Conservation (phyloP, 2,888 invertebrate genomes). For the Volucella zonaria region DNA sequence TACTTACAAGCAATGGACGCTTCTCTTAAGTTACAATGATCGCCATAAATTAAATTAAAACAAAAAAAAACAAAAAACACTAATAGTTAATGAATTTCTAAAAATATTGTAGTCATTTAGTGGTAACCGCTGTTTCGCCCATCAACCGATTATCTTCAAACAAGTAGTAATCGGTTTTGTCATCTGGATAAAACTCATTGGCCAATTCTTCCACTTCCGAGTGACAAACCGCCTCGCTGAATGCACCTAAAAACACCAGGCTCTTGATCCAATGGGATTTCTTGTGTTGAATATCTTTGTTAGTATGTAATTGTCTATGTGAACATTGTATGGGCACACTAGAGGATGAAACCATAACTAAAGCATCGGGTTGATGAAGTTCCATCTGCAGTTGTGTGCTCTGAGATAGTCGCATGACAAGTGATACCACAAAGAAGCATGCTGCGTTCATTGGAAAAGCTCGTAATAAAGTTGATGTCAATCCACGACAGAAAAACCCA, state of each 20-base stretch:
- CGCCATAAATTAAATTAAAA: slow-evolving; percentile 38
- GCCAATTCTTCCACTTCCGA: slow-evolving; percentile 78
- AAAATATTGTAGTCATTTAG: slow-evolving; percentile 22
- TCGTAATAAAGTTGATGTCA: slow-evolving; percentile 90
- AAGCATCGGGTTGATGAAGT: slow-evolving; percentile 50
- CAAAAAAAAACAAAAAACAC: slow-evolving; percentile 21
- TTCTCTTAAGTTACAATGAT: slow-evolving; percentile 7
- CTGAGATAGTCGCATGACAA: slow-evolving; percentile 84
- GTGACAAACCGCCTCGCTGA: slow-evolving; percentile 79
- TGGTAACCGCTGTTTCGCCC: slow-evolving; percentile 2
- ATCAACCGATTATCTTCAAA: slow-evolving; percentile 73
- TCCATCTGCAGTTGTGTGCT: slow-evolving; percentile 54
- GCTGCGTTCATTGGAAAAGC: slow-evolving; percentile 97
- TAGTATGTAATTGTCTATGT: slow-evolving; percentile 7
- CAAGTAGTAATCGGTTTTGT: slow-evolving; percentile 74
- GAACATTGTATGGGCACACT: slow-evolving; percentile 40
- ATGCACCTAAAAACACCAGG: slow-evolving; percentile 77
- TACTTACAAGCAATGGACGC: slow-evolving; percentile 37
- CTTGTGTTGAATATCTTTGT: slow-evolving; percentile 65
- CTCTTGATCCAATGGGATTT: slow-evolving; percentile 75
- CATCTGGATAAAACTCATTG: slow-evolving; percentile 76
- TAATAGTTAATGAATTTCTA: background rate
- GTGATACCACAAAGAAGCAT: slow-evolving; percentile 93
- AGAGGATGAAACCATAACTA: slow-evolving; percentile 52
- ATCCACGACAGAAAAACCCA: slow-evolving; percentile 88